phyloP scores from a whole-genome alignment of 2,888 invertebrate genomes.

The Idaea straminata region DNA sequence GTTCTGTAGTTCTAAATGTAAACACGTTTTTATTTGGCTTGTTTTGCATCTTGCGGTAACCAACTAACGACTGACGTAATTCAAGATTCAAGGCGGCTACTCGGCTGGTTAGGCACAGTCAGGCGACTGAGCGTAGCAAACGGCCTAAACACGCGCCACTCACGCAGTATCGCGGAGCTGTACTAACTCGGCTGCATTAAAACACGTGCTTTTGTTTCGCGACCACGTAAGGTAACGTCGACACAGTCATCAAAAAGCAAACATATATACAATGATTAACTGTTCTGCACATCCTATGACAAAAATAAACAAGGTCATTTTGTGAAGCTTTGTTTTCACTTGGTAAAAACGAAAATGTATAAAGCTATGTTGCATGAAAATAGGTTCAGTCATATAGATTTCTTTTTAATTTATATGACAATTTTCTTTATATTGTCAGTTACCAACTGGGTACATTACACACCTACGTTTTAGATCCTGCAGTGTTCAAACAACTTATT shows the following conservation, averaged over 20 bases:
- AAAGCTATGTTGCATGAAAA: neutral
- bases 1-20: constrained; percentile 20
- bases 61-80: constrained; percentile 63
- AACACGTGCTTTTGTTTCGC: constrained; percentile 63
- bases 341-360: neutral
- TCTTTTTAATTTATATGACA: neutral
- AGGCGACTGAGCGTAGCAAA: constrained; percentile 14
- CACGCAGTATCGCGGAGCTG: constrained; percentile 37
- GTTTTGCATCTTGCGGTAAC: constrained; percentile 46
- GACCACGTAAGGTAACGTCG: constrained; percentile 25
- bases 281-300: constrained; percentile 15
- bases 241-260: constrained; percentile 42
- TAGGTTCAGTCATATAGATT: neutral
- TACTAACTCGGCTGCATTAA: constrained; percentile 53
- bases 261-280: constrained; percentile 38
- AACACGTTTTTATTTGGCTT: constrained; percentile 37
- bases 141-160: constrained; percentile 32
- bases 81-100: constrained; percentile 45
- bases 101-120: constrained; percentile 26
- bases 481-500: constrained; percentile 9
- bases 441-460: neutral
- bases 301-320: constrained; percentile 12
- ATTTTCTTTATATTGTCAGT: neutral
- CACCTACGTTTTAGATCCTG: no score
- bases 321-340: neutral